phyloP scores from a whole-genome alignment of 2,113 vertebrate species.

The Cololabis saira region DNA sequence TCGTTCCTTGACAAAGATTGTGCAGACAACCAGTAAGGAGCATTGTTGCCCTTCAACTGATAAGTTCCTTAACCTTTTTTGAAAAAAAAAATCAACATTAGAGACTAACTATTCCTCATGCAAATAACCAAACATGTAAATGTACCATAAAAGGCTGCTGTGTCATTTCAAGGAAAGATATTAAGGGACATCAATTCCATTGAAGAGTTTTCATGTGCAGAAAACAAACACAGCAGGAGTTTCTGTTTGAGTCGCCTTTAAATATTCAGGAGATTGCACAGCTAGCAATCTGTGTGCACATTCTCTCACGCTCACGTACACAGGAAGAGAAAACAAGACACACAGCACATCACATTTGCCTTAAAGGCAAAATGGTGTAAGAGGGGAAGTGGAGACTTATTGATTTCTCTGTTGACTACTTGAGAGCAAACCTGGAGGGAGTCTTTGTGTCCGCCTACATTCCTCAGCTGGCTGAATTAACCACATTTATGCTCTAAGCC shows the following conservation, averaged over 20 bases:
- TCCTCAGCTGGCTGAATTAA: slow-evolving; percentile 54
- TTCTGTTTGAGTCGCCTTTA: neutral
- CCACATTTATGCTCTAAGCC: slow-evolving; percentile 44
- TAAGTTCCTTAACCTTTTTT: no score
- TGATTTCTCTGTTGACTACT: slow-evolving; percentile 63
- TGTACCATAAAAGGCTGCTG: neutral
- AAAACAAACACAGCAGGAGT: slow-evolving; percentile 33
- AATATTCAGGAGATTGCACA: neutral
- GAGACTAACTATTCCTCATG: neutral
- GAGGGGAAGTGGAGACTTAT: slow-evolving; percentile 50
- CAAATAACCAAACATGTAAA: no score
- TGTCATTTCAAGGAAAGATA: slow-evolving; percentile 33
- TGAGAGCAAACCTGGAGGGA: slow-evolving; percentile 62
- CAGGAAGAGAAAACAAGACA: slow-evolving; percentile 8
- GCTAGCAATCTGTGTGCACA: neutral
- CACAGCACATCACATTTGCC: slow-evolving; percentile 26
- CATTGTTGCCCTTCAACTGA: no score
- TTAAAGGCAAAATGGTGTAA: slow-evolving; percentile 33
- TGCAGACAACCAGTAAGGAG: no score
- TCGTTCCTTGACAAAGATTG: no score
- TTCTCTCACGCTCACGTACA: neutral
- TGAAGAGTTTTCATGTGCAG: slow-evolving; percentile 14
- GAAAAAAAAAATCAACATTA: no score
- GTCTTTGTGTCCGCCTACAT: slow-evolving; percentile 47
- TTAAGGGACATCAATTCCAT: slow-evolving; percentile 7